phyloP scores from a whole-genome alignment of 2,888 invertebrate species.

The Apodemia duryi region DNA sequence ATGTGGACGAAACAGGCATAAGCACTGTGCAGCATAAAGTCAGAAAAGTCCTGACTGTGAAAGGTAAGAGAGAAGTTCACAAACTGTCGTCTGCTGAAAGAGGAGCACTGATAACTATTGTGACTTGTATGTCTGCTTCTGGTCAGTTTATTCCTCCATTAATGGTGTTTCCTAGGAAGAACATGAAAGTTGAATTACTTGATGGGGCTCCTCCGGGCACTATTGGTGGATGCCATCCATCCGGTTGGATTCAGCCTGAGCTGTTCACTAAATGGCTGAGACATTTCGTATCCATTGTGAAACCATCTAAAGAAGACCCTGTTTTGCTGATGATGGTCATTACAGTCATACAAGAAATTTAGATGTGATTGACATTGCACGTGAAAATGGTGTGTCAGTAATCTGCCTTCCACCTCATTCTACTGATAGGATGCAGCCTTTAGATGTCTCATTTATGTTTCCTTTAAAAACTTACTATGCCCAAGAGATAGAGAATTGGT shows the following conservation, averaged over 20 bases:
- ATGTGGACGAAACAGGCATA: too few relatives aligned
- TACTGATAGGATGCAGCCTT: too few relatives aligned
- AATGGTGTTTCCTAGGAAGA: slow-evolving; percentile 36
- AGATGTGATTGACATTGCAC: too few relatives aligned
- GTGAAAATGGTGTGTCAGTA: too few relatives aligned
- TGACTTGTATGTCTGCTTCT: slow-evolving; percentile 25
- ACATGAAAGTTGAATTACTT: slow-evolving; percentile 37
- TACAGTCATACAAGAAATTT: too few relatives aligned
- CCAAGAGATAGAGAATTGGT: not conserved
- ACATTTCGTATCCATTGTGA: too few relatives aligned
- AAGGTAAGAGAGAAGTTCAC: slow-evolving; percentile 27
- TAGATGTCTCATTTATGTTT: too few relatives aligned
- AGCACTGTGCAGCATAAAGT: too few relatives aligned
- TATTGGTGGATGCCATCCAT: slow-evolving; percentile 26
- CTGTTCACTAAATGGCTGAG: slow-evolving; percentile 34
- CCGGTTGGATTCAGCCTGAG: slow-evolving; percentile 38
- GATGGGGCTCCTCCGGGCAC: slow-evolving; percentile 38
- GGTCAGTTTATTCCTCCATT: slow-evolving; percentile 24
- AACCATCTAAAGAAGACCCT: too few relatives aligned
- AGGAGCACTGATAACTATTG: slow-evolving; percentile 23
- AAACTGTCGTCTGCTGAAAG: slow-evolving; percentile 24
- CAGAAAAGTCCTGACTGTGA: slow-evolving; percentile 2
- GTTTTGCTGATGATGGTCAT: too few relatives aligned
- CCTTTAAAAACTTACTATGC: not conserved
- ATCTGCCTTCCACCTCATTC: too few relatives aligned